Conservation (phyloP, 1,140 invertebrate species). For the Cyrtorhinus lividipennis region DNA sequence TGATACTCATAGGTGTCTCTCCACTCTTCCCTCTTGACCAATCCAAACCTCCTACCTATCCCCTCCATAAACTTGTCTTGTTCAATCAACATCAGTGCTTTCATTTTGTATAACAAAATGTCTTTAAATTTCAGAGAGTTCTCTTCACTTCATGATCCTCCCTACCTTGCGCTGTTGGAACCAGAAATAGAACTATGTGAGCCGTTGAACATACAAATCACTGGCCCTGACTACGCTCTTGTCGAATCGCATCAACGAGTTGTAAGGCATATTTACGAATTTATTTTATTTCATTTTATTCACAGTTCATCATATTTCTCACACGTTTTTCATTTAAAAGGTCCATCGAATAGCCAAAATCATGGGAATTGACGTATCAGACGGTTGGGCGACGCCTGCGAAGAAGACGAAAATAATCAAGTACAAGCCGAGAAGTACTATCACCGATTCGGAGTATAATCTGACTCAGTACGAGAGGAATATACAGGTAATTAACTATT, state of each 20-base stretch:
- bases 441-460: slow-evolving; percentile 50
- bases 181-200: slow-evolving; percentile 25
- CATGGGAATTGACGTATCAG: slow-evolving; percentile 59
- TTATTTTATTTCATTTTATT: too few species aligned
- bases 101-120: too few species aligned
- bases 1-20: too few species aligned
- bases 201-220: slow-evolving; percentile 57
- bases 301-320: too few species aligned
- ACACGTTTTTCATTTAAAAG: neutral
- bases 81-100: too few species aligned
- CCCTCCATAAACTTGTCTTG: too few species aligned
- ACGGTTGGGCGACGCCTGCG: slow-evolving; percentile 59
- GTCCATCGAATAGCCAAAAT: slow-evolving; percentile 53
- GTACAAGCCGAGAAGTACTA: slow-evolving; percentile 48
- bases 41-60: too few species aligned
- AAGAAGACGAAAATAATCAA: slow-evolving; percentile 48
- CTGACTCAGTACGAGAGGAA: slow-evolving; percentile 64
- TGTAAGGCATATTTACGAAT: too few species aligned
- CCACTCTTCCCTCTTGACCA: too few species aligned
- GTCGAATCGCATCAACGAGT: slow-evolving; percentile 66
- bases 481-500: slow-evolving; percentile 44
- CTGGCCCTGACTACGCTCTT: slow-evolving; percentile 63
- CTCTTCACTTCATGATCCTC: slow-evolving; percentile 21
- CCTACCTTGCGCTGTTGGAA: slow-evolving; percentile 24
- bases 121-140: neutral